Conservation (phyloP, 2,888 invertebrate genomes). For the Lepidochitona cinerea region DNA sequence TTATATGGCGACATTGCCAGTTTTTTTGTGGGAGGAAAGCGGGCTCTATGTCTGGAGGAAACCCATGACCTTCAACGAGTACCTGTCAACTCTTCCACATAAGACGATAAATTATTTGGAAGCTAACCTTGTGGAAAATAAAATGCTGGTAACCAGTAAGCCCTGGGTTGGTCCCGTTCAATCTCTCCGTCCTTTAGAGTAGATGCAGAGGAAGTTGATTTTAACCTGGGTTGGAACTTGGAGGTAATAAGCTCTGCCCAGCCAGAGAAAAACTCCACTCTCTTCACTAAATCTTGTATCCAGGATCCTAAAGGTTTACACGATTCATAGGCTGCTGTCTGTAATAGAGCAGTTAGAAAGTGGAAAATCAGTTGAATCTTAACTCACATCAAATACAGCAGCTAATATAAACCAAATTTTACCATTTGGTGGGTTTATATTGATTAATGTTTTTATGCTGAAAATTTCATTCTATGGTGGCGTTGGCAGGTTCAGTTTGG, state of each 20-base stretch:
- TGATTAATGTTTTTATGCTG: too few species aligned
- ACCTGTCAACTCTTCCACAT: too few species aligned
- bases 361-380: not conserved
- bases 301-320: constrained; percentile 66
- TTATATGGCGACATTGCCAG: too few species aligned
- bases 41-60: too few species aligned
- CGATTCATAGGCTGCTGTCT: constrained; percentile 67
- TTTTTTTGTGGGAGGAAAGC: too few species aligned
- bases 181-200: constrained; percentile 25
- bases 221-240: constrained; percentile 54
- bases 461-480: too few species aligned
- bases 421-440: too few species aligned
- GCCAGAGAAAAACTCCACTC: constrained; percentile 66
- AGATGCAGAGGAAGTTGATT: constrained; percentile 24
- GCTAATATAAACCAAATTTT: too few species aligned
- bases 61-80: too few species aligned
- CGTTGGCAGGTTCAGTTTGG: too few species aligned
- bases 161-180: constrained; percentile 44
- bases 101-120: too few species aligned
- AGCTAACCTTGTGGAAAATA: constrained; percentile 69
- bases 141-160: constrained; percentile 69
- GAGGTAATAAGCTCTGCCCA: constrained; percentile 63
- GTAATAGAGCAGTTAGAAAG: constrained; percentile 17
- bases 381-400: too few species aligned
- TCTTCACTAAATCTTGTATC: constrained; percentile 60